A percentile compares a stretch with the other conserved stretches of the same genome.
These are phyloP conservation scores for Stegana nigrithorax DNA, from an alignment of 2,888 invertebrate species.

Conservation along the genomic window DNA sequence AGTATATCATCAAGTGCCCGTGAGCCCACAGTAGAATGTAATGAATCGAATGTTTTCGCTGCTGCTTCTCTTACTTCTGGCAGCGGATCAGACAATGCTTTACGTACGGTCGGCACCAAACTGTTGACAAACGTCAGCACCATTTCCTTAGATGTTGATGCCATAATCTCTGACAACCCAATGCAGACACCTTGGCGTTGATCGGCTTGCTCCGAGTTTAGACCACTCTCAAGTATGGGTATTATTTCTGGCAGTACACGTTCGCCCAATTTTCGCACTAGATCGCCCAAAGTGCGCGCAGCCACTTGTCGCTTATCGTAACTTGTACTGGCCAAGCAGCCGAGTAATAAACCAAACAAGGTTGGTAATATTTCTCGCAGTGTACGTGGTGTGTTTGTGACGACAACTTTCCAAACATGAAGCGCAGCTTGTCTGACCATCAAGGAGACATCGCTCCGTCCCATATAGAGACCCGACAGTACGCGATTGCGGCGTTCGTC, in stretches of 20 bases:
- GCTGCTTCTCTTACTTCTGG: conserved; percentile 94
- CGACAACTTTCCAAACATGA: conserved; percentile 99
- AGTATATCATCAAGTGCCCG: conserved; percentile 97
- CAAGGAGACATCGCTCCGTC: conserved; percentile 94
- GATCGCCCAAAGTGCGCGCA: conserved; percentile 94
- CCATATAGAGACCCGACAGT: conserved; percentile 95
- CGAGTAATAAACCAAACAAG: conserved; percentile 89
- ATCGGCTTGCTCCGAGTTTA: conserved; percentile 91
- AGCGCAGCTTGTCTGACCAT: conserved; percentile 97
- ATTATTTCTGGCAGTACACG: conserved; percentile 97
- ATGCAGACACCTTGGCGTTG: conserved; percentile 99
- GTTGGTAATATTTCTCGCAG: conserved; percentile 95
- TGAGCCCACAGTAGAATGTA: conserved; percentile 93
- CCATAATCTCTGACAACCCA: conserved; percentile 97
- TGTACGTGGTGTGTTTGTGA: conserved; percentile 97
- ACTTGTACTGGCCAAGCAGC: conserved; percentile 95
- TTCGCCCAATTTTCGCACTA: conserved; percentile 97
- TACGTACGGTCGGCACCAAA: conserved; percentile 92
- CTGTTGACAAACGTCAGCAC: conserved; percentile 90
- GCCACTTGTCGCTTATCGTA: conserved; percentile 97
- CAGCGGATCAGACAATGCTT: conserved; percentile 92
- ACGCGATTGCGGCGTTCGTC: conserved; percentile 92
- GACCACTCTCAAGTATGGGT: conserved; percentile 93
- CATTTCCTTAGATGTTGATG: conserved; percentile 94
- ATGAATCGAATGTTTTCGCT: conserved; percentile 95